These are phyloP conservation scores for Perdix hodgsoniae DNA, from an alignment of 2,797 vertebrate genomes.

Conservation along the genomic window DNA sequence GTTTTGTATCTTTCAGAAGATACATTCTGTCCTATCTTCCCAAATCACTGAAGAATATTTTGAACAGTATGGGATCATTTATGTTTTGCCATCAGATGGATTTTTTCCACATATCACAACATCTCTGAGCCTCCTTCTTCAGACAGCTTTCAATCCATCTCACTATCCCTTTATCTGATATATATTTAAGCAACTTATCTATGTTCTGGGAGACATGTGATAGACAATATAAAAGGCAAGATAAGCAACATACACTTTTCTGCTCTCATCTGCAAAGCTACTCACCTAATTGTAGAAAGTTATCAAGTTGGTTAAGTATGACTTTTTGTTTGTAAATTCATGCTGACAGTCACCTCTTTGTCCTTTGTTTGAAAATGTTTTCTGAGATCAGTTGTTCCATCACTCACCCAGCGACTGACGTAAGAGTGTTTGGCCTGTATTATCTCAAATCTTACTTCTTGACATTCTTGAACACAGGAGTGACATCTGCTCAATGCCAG, in stretches of 20 bases:
- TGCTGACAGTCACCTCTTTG: background rate
- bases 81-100: background rate
- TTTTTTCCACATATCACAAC: background rate
- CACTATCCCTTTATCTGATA: background rate
- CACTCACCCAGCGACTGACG: rapidly evolving
- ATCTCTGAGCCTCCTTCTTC: background rate
- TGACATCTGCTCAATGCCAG: background rate
- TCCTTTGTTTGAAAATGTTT: background rate
- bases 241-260: background rate
- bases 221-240: background rate
- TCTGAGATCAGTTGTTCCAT: background rate
- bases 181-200: background rate
- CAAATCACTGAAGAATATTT: background rate
- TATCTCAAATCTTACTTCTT: background rate
- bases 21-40: background rate
- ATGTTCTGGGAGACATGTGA: background rate
- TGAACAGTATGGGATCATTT: background rate
- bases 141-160: background rate
- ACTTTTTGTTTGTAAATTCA: background rate
- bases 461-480: background rate
- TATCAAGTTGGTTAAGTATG: background rate
- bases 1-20: background rate
- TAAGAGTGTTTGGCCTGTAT: background rate
- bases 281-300: background rate
- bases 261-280: background rate